Evolutionary conservation across 1,140 invertebrate genomes (phyloP), one percentile per base, ranked within the genome.

Genomic region (Halictus rubicundus): DNA sequence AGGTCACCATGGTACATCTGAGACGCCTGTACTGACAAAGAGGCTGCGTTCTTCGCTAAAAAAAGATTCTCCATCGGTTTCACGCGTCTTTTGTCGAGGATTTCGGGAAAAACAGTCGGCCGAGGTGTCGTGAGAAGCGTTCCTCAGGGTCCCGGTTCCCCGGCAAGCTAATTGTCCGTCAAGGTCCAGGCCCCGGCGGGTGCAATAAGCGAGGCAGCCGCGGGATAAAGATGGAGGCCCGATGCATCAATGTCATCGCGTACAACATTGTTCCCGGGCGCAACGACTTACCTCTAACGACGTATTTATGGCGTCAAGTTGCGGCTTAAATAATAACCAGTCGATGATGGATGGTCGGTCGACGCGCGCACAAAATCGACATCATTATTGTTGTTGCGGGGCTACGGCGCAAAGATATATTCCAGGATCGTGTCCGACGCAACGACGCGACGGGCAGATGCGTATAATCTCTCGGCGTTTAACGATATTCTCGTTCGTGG

Each of bases 321-420:
- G 91, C 88, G 91, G 91, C 91, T 91, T 92, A 92, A 93, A 93
- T 90, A 92, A 90, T 92, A 92, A 93, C 91, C 88, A 89, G 90
- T 89, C 83, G 89, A 92, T 92, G 92, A 93, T 93, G 89, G 92
- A 93, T 93, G 86, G 88, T 86, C 81, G 59, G 84, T 64, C 84
- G 90, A 87, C 89, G 89, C 90, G 90, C 86, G 88, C 84, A 84
- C 87, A 92, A 91, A 91, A 88, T 87, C 88, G 90, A 91, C 90
- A 92, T 91, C 91, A 93, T 93, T 91, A 92, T 92, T 91, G 90
- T 87, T 89, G 89, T 91, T 57, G 19, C 88, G 88, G 90, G 88
- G 89, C 88, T 88, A 89, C 19, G 16, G 49, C 89, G 82, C 83
- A 49, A 61, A 9, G 39, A 42, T 42, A 88, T 89, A 88, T 89